Evolutionary conservation across 2,888 invertebrate species (phyloP).

Genomic region (Panzeria rudis): DNA sequence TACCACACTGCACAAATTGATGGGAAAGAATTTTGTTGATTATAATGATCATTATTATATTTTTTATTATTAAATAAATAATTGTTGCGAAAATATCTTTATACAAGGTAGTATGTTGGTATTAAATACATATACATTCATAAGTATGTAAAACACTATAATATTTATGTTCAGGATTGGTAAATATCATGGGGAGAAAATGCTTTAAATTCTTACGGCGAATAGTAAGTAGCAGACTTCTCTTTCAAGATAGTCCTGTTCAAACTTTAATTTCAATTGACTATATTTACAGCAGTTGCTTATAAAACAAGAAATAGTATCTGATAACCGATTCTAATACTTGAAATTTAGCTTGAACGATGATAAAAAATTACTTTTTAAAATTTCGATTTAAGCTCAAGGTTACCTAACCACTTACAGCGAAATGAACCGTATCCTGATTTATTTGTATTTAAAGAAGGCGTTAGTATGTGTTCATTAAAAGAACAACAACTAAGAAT

Average conservation of each 20-base stretch:
- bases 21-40: neutral
- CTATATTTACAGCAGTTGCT: too few relatives aligned
- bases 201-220: neutral
- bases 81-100: neutral
- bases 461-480: neutral
- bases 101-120: neutral
- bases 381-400: neutral
- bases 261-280: neutral
- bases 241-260: neutral
- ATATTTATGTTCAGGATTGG: neutral
- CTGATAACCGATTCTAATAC: neutral
- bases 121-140: neutral
- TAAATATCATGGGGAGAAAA: neutral
- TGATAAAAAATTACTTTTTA: neutral
- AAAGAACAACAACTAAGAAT: neutral
- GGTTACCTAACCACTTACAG: neutral
- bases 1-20: slow-evolving; percentile 38
- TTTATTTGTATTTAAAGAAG: neutral
- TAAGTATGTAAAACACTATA: neutral
- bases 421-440: neutral
- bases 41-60: slow-evolving; percentile 15
- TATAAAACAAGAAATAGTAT: neutral
- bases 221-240: too few relatives aligned
- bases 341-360: neutral
- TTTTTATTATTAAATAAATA: neutral